Evolutionary conservation across 35 echinoderm and acorn worm species (phyloP), one percentile per base, ranked within the genome.

Genomic region (Eucidaris tribuloides): DNA sequence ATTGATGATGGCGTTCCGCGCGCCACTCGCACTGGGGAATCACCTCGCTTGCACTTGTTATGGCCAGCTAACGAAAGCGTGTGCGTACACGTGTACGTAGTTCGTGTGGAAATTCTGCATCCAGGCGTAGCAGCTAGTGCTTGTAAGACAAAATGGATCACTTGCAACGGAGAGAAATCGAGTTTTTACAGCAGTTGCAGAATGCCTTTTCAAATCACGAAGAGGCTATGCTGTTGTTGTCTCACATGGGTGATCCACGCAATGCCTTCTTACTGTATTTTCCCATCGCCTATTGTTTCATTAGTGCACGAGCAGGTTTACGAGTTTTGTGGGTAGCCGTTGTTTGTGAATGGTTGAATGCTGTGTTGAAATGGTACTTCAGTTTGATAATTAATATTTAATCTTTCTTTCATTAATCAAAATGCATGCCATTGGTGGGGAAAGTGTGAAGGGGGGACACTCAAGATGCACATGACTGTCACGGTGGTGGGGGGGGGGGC

Each of bases 321-420:
- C 85, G 81, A 46, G 87, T 99, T 5, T 62, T 99, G 18, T 99
- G 96, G 96, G 96, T 79, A 6, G 96, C 96, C 20, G 91, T 90
- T 22, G 63, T 90, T 32, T 89, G 90, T 3, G 96, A 99, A 84
- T 99, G 96, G 96, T 45, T 93, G 49, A 99, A 99, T 87, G 83
- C 84, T 45, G 58, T 85, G 27, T 41, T 93, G 78, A 93, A 99
- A 80, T 90, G 87, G 96, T 93, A 86, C 43, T 59, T 22, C 14
- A 35, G 1, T 82, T 55, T 4, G 19, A 46, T 37, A 31, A 15
- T 55, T 55, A 14, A 55, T 22, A 55, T 55, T 55, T 13, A 14
- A 55, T 55, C 22, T 13, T 13, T 55, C 13, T 55, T 14, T 55
- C 50, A 55, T 55, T 55, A 13, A 14, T 55, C 13, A 55, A 22